These are phyloP conservation scores for Columba janthina DNA, from an alignment of 2,113 vertebrate genomes.

Conservation along the genomic window DNA sequence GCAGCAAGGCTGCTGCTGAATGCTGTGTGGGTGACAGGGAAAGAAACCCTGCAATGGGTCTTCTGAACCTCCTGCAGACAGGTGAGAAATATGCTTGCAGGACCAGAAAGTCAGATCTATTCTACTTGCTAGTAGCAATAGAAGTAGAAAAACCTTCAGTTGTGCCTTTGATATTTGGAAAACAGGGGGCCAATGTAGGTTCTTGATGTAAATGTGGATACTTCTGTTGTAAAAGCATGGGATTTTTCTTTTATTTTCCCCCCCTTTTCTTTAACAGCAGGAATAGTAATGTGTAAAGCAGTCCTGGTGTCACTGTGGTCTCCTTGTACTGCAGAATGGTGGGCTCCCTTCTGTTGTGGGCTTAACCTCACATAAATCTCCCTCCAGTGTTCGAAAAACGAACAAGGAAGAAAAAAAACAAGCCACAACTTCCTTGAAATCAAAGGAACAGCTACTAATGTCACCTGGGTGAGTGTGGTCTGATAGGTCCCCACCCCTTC, in stretches of 20 bases:
- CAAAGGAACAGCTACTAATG: not conserved
- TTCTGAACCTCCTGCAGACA: not conserved
- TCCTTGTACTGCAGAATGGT: not conserved
- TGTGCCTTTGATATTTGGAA: not conserved
- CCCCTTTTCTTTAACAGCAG: not conserved
- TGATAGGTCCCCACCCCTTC: not conserved
- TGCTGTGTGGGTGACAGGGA: not conserved
- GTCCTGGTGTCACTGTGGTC: not conserved
- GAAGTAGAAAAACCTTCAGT: not conserved
- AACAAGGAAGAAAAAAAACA: not conserved
- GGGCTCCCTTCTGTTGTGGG: not conserved
- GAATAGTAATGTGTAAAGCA: not conserved
- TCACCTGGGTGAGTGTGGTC: not conserved
- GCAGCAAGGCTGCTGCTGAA: not conserved
- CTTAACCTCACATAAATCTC: not conserved
- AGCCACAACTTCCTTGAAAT: not conserved
- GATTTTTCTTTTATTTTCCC: not conserved
- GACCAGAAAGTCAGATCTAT: not conserved
- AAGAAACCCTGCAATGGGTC: not conserved
- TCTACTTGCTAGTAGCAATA: not conserved
- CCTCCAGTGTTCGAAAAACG: not conserved
- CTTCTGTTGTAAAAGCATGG: not conserved
- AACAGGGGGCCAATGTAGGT: accelerated
- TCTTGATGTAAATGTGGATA: not conserved
- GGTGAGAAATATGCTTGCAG: not conserved